phyloP scores from a whole-genome alignment of 2,888 invertebrate genomes.

The Lasioglossum oenotherae region DNA sequence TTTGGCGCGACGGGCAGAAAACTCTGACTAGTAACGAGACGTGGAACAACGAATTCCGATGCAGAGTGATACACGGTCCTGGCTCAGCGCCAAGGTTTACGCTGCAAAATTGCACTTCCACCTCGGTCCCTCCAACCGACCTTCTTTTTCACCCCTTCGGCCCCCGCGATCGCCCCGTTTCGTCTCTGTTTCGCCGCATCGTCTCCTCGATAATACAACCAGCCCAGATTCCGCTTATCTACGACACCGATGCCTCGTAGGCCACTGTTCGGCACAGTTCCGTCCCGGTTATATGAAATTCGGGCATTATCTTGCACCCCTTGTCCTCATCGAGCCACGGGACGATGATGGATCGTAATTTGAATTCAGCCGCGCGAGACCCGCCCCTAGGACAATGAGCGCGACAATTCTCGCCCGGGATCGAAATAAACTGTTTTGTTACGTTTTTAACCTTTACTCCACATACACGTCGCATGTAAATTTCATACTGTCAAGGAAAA shows the following conservation, averaged over 20 bases:
- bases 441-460: not conserved
- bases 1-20: slow-evolving; percentile 71
- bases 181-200: slow-evolving; percentile 58
- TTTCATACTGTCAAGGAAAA: no score
- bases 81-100: slow-evolving; percentile 79
- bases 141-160: slow-evolving; percentile 47
- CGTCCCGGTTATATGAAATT: slow-evolving; percentile 52
- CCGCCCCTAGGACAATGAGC: slow-evolving; percentile 34
- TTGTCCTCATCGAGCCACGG: not conserved
- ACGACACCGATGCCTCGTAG: slow-evolving; percentile 56
- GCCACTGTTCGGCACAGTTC: slow-evolving; percentile 52
- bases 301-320: slow-evolving; percentile 44
- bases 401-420: not conserved
- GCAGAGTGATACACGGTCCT: slow-evolving; percentile 80
- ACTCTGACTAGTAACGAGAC: slow-evolving; percentile 79
- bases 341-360: slow-evolving; percentile 47
- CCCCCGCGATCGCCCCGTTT: slow-evolving; percentile 27
- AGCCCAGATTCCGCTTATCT: slow-evolving; percentile 75
- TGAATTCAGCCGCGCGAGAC: slow-evolving; percentile 7
- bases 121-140: slow-evolving; percentile 60
- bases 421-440: not conserved
- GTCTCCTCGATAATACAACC: slow-evolving; percentile 77
- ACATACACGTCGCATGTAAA: no score
- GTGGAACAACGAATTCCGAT: slow-evolving; percentile 81
- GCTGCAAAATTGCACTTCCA: slow-evolving; percentile 79